Evolutionary conservation across 1,140 invertebrate species (phyloP), one percentile per base, ranked within the genome.

Genomic region (Aphidius gifuensis): DNA sequence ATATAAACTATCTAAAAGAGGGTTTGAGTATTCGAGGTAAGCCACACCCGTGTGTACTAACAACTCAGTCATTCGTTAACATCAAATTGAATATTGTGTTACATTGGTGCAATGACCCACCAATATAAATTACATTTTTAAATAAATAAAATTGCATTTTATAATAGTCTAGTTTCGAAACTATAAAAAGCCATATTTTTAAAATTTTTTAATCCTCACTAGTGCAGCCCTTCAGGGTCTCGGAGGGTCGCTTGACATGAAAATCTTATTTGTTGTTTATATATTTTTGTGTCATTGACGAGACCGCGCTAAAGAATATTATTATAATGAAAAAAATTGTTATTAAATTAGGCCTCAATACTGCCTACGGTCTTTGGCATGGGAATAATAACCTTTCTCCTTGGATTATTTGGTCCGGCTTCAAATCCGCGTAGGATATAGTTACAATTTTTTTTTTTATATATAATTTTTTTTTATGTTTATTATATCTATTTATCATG

Each of bases 381-480:
- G 40, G 39, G 39, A 40, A 55, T 55, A 43, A 55, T 55, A 55
- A 55, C 53, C 53, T 55, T 55, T 55, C 53, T 55, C 53, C 43
- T 43, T n/a, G 39, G 40, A 40, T 42, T 16, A 16, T 16, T 32
- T 39, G 43, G 53, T 16, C 23, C 23, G 23, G 23, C 23, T 32
- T 55, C 53, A 55, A 55, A 9, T 11, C 5, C 9, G 53, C 53
- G 53, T 43, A 42, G 53, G 9, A 55, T 55, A 38, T 55, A 42
- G 11, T 55, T 55, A 42, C 5, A 6, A 21, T 55, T 5, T 7
- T 43, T 38, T 39, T 7, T 11, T 3, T 44, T 11, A 7, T 7
- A 2, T 42, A 9, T 7, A 42, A n/a, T 7, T 16, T 16, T 43
- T 39, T 11, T 5, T 7, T 53, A 9, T 9, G 7, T 53, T 40